A percentile compares a stretch with the other conserved stretches of the same genome.
phyloP scores from a whole-genome alignment of 2,113 vertebrate species.

The Gymnarchus niloticus region DNA sequence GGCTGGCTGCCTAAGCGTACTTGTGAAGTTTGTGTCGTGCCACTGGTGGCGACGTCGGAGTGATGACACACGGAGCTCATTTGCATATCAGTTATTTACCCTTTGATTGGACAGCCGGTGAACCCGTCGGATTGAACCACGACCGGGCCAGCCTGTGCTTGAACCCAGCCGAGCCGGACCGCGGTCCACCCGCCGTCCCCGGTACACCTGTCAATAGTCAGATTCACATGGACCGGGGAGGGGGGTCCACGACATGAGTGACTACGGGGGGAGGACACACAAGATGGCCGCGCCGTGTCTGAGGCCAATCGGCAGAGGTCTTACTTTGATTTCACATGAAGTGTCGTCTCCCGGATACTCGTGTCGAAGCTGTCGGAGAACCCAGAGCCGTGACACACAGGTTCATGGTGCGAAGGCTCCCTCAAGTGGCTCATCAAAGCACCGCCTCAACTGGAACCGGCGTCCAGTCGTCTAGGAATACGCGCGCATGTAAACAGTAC shows the following conservation, averaged over 20 bases:
- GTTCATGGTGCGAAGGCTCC: slow-evolving; percentile 32
- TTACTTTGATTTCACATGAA: slow-evolving; percentile 54
- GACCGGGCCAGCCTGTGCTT: background rate
- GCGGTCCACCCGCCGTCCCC: background rate
- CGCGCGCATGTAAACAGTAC: too few species aligned
- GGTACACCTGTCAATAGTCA: background rate
- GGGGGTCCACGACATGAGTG: slow-evolving; percentile 28
- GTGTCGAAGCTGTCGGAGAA: slow-evolving; percentile 36
- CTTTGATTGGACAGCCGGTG: slow-evolving; percentile 57
- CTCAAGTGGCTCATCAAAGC: slow-evolving; percentile 40
- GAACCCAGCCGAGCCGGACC: background rate
- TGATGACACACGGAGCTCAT: slow-evolving; percentile 47
- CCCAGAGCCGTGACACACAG: background rate
- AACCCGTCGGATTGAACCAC: slow-evolving; percentile 13
- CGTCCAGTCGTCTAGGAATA: background rate
- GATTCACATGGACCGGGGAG: slow-evolving; percentile 20
- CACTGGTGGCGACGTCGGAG: slow-evolving; percentile 66
- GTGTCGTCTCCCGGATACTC: slow-evolving; percentile 36
- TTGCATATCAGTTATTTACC: slow-evolving; percentile 60
- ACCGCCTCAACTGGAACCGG: background rate
- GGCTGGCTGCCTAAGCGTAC: slow-evolving; percentile 33
- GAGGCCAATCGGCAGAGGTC: slow-evolving; percentile 60
- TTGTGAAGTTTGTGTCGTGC: slow-evolving; percentile 62
- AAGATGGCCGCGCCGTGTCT: slow-evolving; percentile 64
- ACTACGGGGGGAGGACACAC: slow-evolving; percentile 49